These are phyloP conservation scores for Centruroides vittatus DNA, from an alignment of 1,140 invertebrate species.

Conservation along the genomic window DNA sequence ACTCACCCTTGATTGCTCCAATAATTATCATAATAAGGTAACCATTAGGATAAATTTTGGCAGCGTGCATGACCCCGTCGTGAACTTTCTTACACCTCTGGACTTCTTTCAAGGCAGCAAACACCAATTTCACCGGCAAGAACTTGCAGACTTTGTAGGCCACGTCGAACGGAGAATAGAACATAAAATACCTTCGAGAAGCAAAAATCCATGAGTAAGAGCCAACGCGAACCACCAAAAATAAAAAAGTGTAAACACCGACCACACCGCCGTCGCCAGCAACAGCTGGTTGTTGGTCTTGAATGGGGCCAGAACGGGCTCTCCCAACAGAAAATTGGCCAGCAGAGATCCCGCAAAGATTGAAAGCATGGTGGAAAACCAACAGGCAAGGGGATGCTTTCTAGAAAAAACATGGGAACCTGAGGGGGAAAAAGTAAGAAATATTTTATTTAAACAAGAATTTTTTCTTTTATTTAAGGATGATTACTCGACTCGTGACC, in stretches of 20 bases:
- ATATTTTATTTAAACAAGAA: slow-evolving; percentile 6
- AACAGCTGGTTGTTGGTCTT: slow-evolving; percentile 86
- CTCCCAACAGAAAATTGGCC: slow-evolving; percentile 82
- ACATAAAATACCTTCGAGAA: slow-evolving; percentile 79
- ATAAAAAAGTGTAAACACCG: slow-evolving; percentile 21
- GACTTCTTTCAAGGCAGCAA: slow-evolving; percentile 90
- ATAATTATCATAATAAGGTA: slow-evolving; percentile 94
- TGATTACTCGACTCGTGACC: no score
- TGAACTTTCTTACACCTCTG: slow-evolving; percentile 90
- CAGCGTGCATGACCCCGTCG: slow-evolving; percentile 90
- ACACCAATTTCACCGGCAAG: slow-evolving; percentile 80
- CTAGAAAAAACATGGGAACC: slow-evolving; percentile 83
- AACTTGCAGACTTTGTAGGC: slow-evolving; percentile 92
- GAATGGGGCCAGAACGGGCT: slow-evolving; percentile 83
- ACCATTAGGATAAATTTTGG: slow-evolving; percentile 90
- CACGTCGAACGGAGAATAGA: slow-evolving; percentile 96
- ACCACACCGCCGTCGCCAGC: slow-evolving; percentile 86
- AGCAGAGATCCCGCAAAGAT: slow-evolving; percentile 94
- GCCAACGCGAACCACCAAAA: no score
- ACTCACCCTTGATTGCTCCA: slow-evolving; percentile 74
- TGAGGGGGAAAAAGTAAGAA: slow-evolving; percentile 27
- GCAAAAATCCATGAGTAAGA: not conserved
- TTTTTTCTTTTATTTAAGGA: no score
- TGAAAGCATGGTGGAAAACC: slow-evolving; percentile 95
- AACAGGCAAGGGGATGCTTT: slow-evolving; percentile 93